These are phyloP conservation scores for Hemithea aestivaria DNA, from an alignment of 2,888 invertebrate species.

Conservation along the genomic window DNA sequence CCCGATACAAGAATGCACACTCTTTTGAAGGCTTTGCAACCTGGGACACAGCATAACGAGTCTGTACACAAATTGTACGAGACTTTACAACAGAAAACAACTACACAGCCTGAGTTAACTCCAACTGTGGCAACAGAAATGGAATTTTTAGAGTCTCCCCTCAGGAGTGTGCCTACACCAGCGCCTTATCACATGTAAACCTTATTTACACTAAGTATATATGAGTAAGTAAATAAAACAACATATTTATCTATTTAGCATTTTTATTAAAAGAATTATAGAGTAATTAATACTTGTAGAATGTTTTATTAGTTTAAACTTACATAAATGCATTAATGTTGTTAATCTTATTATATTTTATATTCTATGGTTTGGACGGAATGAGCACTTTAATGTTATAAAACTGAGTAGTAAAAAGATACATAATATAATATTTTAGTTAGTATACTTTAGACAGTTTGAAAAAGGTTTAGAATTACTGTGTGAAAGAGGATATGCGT, in stretches of 20 bases:
- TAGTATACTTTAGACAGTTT: too few relatives aligned
- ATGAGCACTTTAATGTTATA: slow-evolving; percentile 15
- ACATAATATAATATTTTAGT: too few relatives aligned
- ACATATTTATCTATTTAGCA: slow-evolving; percentile 23
- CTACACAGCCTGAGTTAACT: slow-evolving; percentile 82
- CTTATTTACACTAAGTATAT: slow-evolving; percentile 17
- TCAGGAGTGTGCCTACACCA: slow-evolving; percentile 91
- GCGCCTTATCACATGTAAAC: slow-evolving; percentile 81
- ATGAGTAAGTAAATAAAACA: slow-evolving; percentile 29
- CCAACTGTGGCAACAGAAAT: slow-evolving; percentile 80
- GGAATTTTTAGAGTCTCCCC: slow-evolving; percentile 89
- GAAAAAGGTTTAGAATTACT: too few relatives aligned
- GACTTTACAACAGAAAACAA: slow-evolving; percentile 88
- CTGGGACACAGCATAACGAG: slow-evolving; percentile 89
- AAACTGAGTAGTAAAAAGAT: too few relatives aligned
- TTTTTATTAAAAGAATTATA: slow-evolving; percentile 33
- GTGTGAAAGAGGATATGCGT: too few relatives aligned
- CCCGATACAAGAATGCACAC: slow-evolving; percentile 88
- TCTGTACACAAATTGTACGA: slow-evolving; percentile 90
- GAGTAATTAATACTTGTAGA: slow-evolving; percentile 42
- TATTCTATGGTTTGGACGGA: slow-evolving; percentile 15
- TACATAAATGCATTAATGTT: slow-evolving; percentile 46
- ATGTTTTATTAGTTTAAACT: slow-evolving; percentile 67
- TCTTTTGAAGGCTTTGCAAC: slow-evolving; percentile 88
- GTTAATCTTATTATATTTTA: slow-evolving; percentile 15